phyloP scores from a whole-genome alignment of 2,888 invertebrate species.

The Nycteola revayana region DNA sequence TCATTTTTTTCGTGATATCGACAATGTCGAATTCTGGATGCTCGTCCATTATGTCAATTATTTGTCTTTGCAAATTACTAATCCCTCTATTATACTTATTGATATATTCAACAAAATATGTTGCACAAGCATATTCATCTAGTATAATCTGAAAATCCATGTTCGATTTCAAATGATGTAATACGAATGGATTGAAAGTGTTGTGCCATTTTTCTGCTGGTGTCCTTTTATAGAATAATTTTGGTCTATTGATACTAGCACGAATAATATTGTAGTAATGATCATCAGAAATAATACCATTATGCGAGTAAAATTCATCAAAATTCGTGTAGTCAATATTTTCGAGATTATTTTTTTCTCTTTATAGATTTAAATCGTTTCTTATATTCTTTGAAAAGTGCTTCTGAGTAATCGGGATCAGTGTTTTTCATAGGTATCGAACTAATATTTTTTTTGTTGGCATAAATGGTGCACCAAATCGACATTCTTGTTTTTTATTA shows the following conservation, averaged over 20 bases:
- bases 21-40: conserved; percentile 30
- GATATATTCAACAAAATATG: conserved; percentile 49
- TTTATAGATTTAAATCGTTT: conserved; percentile 25
- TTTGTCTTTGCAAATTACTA: conserved; percentile 40
- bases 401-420: conserved; percentile 21
- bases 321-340: conserved; percentile 33
- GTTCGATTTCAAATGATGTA: conserved; percentile 37
- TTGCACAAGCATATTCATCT: conserved; percentile 39
- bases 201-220: conserved; percentile 29
- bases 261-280: conserved; percentile 38
- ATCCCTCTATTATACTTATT: conserved; percentile 49
- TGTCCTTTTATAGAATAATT: conserved; percentile 36
- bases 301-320: conserved; percentile 36
- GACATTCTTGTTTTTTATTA: conserved; percentile 32
- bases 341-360: conserved; percentile 37
- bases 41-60: conserved; percentile 37
- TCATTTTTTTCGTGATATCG: conserved; percentile 25
- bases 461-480: conserved; percentile 44
- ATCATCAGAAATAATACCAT: conserved; percentile 35
- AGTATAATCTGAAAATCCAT: conserved; percentile 40
- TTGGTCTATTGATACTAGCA: conserved; percentile 37
- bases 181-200: conserved; percentile 47
- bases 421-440: conserved; percentile 38
- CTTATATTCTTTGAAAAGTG: conserved; percentile 27
- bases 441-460: conserved; percentile 29